Percentiles rank a stretch among this genome's conserved stretches.
Evolutionary conservation across 35 echinoderm and acorn worm species (phyloP).

Genomic region (Lytechinus pictus): DNA sequence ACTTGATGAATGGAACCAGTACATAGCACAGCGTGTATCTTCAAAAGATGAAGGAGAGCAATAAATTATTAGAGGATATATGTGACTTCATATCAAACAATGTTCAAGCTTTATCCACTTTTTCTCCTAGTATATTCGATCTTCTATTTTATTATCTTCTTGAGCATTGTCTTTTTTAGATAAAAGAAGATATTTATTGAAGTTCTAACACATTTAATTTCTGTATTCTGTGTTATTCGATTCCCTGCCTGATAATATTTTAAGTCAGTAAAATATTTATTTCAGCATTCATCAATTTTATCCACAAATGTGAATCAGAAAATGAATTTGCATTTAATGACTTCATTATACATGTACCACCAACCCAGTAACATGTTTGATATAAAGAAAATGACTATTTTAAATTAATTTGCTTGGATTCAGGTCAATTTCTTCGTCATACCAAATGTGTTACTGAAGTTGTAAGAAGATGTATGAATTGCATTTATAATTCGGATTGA

Average conservation of each 20-base stretch:
- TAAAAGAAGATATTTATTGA: not conserved
- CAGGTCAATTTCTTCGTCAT: not conserved
- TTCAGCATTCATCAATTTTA: not conserved
- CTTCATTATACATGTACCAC: not conserved
- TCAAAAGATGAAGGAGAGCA: not conserved
- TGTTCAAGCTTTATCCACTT: not conserved
- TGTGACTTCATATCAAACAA: not conserved
- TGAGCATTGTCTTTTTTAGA: not conserved
- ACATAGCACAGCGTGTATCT: not conserved
- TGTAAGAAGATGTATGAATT: not conserved
- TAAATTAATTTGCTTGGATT: not conserved
- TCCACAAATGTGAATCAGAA: not conserved
- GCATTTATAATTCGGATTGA: not conserved
- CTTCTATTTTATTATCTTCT: not conserved
- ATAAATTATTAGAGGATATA: not conserved
- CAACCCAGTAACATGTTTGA: not conserved
- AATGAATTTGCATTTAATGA: not conserved
- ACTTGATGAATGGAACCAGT: not conserved
- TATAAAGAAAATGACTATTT: not conserved
- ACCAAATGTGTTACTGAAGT: not conserved
- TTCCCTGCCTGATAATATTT: not conserved
- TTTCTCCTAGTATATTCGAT: not conserved
- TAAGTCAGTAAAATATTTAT: not conserved
- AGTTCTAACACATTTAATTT: not conserved
- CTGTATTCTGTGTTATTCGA: not conserved